These are phyloP conservation scores for Heliconius congener DNA, from an alignment of 1,140 invertebrate species.

Conservation along the genomic window DNA sequence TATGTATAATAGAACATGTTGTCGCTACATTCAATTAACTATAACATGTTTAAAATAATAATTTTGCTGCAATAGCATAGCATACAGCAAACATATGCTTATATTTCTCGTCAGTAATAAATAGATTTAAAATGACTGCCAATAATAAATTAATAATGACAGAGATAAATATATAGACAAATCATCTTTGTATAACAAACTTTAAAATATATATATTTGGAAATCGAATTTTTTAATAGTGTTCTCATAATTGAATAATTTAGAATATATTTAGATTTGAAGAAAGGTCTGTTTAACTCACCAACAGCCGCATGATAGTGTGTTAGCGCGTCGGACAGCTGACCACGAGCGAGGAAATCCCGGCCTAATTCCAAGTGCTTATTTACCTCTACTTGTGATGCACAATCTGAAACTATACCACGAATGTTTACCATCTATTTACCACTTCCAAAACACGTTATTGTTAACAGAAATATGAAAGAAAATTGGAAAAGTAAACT, in stretches of 20 bases:
- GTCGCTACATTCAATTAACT: background rate
- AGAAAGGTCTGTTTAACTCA: slow-evolving; percentile 77
- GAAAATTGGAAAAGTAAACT: slow-evolving; percentile 41
- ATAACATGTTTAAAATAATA: background rate
- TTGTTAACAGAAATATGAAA: slow-evolving; percentile 29
- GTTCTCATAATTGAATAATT: background rate
- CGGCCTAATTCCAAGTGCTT: slow-evolving; percentile 96
- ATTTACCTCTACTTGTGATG: slow-evolving; percentile 90
- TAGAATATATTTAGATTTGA: background rate
- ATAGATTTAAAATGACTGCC: slow-evolving; percentile 15
- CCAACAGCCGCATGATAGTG: slow-evolving; percentile 99
- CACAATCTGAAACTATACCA: slow-evolving; percentile 83
- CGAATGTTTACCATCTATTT: slow-evolving; percentile 1
- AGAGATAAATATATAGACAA: slow-evolving; percentile 24
- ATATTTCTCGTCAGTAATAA: background rate
- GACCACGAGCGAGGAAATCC: slow-evolving; percentile 93
- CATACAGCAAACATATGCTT: background rate
- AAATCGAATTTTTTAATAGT: background rate
- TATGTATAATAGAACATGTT: background rate
- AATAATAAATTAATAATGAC: slow-evolving; percentile 20
- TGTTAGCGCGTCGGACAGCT: slow-evolving; percentile 96
- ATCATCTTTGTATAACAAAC: background rate
- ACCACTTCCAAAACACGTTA: slow-evolving; percentile 19
- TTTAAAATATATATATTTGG: background rate
- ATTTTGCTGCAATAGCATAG: background rate